Base-by-base conservation (phyloP, 2,113 vertebrate species). In the Sapajus apella region DNA sequence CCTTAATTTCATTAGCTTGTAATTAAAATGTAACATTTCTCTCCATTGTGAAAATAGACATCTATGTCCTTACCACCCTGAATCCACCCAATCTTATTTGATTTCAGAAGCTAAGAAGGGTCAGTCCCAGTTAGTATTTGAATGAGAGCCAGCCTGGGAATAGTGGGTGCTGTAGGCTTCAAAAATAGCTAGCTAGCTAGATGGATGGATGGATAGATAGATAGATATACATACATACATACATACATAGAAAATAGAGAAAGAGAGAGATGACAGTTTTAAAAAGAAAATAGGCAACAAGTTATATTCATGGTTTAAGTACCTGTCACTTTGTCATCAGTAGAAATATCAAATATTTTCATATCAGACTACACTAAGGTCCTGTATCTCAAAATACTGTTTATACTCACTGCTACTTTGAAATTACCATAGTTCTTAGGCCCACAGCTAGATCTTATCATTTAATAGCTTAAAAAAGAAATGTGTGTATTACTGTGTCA, bases 271-370 rank as follows among this genome's bases (percentile, higher is more conserved):
- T 17, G 52, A 52, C 52, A 52, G 35, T 68, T 68, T 18, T 68
- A n/a, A 68, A 68, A 68, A 68, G 32, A 68, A 77, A 47, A 77
- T 7, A 70, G 50, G 43, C 50, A 58, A 58, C 2, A 92, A 87
- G 55, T 18, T 32, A 58, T 52, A 75, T n/a, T 14, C 80, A 45
- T 12, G 17, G 18, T 73, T 23, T 56, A 80, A 58, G 18, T 72
- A 64, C 43, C 23, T 52, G 20, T 45, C 32, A 81, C 9, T 75
- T 77, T 90, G 56, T 72, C 35, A 47, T 73, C 18, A 64, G 72
- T 68, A 66, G 55, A 76, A 86, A 92, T 23, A 84, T 77, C 16
- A 89, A 76, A 76, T 64, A 79, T 45, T 89, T 95, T 95, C 37
- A 58, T 68, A 70, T 52, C 61, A 91, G 47, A 10, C n/a, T 56